Evolutionary conservation across 2,113 vertebrate genomes (phyloP).

Genomic region (Alethe diademata): DNA sequence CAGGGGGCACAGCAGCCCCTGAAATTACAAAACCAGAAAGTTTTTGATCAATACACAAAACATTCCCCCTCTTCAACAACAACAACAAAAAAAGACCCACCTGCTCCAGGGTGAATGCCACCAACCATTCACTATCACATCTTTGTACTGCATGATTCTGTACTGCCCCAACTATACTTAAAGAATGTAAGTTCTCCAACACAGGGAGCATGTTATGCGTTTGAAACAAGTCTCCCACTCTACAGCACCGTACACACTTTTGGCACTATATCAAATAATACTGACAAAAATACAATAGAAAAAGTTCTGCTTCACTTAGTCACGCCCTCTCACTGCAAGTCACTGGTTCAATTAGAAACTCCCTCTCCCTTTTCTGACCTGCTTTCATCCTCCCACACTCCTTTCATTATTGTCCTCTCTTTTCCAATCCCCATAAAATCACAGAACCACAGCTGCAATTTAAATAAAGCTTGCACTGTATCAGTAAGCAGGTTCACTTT

Average conservation of each 20-base stretch:
- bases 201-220: not conserved
- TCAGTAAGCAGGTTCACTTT: not conserved
- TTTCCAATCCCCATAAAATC: conserved; percentile 31
- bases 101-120: conserved; percentile 56
- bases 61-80: not conserved
- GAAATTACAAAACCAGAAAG: not conserved
- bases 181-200: not conserved
- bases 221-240: conserved; percentile 10
- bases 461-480: not conserved
- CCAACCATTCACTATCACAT: conserved; percentile 13
- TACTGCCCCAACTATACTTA: not conserved
- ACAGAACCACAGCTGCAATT: not conserved
- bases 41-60: not conserved
- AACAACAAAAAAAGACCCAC: conserved; percentile 13
- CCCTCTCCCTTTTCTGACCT: conserved; percentile 37
- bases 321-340: conserved; percentile 57
- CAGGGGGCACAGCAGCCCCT: conserved; percentile 1
- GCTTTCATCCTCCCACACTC: conserved; percentile 54
- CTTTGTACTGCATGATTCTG: conserved; percentile 56
- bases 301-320: conserved; percentile 27
- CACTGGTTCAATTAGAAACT: conserved; percentile 57
- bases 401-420: conserved; percentile 36
- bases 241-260: conserved; percentile 1
- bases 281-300: conserved; percentile 43
- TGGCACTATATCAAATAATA: conserved; percentile 34